These are phyloP conservation scores for Temnothorax nylanderi DNA, from an alignment of 1,140 invertebrate species.

Conservation along the genomic window DNA sequence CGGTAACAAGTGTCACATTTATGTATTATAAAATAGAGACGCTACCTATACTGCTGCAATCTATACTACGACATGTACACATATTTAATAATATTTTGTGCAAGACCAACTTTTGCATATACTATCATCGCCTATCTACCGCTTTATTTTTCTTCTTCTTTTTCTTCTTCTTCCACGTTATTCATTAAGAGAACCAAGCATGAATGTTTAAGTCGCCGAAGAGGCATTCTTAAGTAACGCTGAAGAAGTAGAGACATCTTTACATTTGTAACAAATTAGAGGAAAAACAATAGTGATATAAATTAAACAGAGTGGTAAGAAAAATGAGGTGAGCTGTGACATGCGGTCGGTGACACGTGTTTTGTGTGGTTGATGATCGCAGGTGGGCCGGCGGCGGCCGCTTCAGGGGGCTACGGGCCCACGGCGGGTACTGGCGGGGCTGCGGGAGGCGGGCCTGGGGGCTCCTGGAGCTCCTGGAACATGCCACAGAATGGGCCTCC, in stretches of 20 bases:
- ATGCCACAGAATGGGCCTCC: constrained; percentile 87
- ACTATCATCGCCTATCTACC: not conserved
- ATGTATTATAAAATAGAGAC: constrained; percentile 14
- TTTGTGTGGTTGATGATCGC: constrained; percentile 85
- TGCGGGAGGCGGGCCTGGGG: constrained; percentile 86
- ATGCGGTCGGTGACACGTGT: constrained; percentile 82
- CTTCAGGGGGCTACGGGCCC: constrained; percentile 85
- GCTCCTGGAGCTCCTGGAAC: constrained; percentile 87
- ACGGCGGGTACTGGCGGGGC: constrained; percentile 85
- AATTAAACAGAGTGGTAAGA: constrained; percentile 66
- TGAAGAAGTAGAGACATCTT: constrained; percentile 10
- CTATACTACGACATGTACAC: not conserved
- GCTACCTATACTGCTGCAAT: not conserved
- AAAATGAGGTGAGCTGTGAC: constrained; percentile 73
- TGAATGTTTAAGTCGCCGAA: constrained; percentile 34
- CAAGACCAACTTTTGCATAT: constrained; percentile 24
- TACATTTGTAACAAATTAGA: constrained; percentile 49
- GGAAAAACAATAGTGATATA: constrained; percentile 59
- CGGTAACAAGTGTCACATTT: constrained; percentile 5
- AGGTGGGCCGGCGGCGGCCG: constrained; percentile 85
- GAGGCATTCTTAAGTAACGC: not conserved
- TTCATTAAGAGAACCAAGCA: constrained; percentile 62
- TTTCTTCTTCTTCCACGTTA: not conserved
- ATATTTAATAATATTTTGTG: constrained; percentile 5
- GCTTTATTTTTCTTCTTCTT: constrained; percentile 33